A percentile compares a stretch with the other conserved stretches of the same genome.
Evolutionary conservation across 1,140 invertebrate genomes (phyloP).

Genomic region (Magallana ariakensis): DNA sequence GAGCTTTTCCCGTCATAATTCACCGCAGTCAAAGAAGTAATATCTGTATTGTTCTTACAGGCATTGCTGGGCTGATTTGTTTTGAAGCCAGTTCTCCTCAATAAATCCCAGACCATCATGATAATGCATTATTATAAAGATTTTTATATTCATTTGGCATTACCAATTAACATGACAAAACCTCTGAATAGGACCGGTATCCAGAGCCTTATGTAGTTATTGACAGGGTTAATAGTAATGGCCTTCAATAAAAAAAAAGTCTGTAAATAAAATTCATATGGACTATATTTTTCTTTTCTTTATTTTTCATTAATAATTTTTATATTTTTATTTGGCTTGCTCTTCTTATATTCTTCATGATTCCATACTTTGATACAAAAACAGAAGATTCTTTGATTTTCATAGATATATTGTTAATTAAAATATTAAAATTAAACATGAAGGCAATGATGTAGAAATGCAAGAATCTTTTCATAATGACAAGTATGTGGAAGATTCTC

Average conservation of each 20-base stretch:
- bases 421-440: no score
- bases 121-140: constrained; percentile 19
- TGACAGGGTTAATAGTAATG: not conserved
- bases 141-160: constrained; percentile 23
- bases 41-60: constrained; percentile 19
- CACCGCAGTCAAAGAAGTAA: not conserved
- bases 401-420: no score
- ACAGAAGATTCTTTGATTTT: no score
- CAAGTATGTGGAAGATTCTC: no score
- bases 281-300: no score
- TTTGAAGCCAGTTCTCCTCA: not conserved
- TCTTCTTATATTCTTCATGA: not conserved
- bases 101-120: not conserved
- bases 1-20: not conserved
- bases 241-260: not conserved
- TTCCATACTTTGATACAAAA: not conserved
- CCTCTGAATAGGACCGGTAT: not conserved
- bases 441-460: no score
- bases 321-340: not conserved
- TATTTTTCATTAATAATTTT: not conserved
- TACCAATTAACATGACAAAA: constrained; percentile 16
- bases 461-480: no score
- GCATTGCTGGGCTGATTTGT: not conserved
- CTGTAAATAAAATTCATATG: no score
- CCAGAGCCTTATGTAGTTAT: not conserved